Evolutionary conservation across 2,113 vertebrate species (phyloP).

Genomic region (Merops nubicus): DNA sequence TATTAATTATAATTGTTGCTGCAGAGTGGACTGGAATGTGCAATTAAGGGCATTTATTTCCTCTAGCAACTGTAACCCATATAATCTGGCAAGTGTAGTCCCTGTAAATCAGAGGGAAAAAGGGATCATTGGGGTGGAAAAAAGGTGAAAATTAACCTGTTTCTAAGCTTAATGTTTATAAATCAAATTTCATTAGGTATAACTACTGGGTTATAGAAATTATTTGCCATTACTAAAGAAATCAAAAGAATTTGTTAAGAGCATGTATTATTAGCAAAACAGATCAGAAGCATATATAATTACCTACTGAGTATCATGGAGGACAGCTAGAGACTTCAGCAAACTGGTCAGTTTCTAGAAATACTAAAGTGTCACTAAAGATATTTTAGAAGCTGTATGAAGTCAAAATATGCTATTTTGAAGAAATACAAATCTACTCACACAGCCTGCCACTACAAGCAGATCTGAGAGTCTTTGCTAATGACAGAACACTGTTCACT

Average conservation of each 20-base stretch:
- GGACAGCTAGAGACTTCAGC: not conserved
- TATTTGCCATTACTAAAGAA: not conserved
- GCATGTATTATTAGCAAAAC: not conserved
- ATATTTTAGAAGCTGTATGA: not conserved
- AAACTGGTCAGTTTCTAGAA: not conserved
- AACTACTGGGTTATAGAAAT: not conserved
- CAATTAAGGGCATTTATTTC: not conserved
- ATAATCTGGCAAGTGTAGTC: not conserved
- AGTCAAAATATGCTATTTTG: not conserved
- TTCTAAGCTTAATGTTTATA: not conserved
- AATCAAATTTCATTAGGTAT: not conserved
- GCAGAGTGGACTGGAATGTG: not conserved
- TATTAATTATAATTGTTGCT: not conserved
- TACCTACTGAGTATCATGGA: not conserved
- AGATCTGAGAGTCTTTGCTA: not conserved
- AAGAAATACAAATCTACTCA: not conserved
- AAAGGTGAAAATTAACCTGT: not conserved
- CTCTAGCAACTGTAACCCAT: not conserved
- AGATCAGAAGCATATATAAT: not conserved
- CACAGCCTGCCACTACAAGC: not conserved
- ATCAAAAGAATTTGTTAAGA: not conserved
- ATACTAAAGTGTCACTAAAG: not conserved
- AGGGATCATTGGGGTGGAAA: fast-evolving
- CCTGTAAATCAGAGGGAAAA: not conserved
- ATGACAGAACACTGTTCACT: not conserved